These are phyloP conservation scores for Tokudaia tokunoshimensis DNA, from an alignment of 2,797 vertebrate species.

Conservation along the genomic window DNA sequence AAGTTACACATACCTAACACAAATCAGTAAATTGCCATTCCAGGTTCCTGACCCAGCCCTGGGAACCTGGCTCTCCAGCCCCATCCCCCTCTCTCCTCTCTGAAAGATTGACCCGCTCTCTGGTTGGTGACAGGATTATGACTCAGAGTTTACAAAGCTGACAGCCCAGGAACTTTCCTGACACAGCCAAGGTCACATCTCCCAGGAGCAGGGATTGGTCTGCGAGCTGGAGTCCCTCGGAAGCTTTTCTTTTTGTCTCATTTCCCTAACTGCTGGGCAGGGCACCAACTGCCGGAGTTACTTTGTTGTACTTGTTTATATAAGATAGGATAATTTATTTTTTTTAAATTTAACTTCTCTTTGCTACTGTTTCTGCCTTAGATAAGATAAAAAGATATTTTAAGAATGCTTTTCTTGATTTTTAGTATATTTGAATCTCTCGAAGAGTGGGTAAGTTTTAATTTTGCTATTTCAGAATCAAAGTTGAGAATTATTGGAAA, in stretches of 20 bases:
- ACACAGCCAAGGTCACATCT: neutral
- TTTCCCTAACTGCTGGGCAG: conserved; percentile 11
- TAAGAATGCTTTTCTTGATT: neutral
- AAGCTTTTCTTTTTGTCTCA: neutral
- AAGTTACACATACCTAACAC: neutral
- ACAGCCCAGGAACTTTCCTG: neutral
- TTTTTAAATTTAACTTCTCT: neutral
- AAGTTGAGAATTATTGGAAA: conserved; percentile 10
- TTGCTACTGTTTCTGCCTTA: neutral
- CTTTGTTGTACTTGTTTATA: neutral
- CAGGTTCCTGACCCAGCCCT: neutral
- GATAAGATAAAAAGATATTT: neutral
- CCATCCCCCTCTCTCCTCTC: neutral
- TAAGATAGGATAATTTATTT: neutral
- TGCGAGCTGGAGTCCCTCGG: no score
- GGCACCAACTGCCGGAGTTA: neutral
- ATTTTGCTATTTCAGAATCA: neutral
- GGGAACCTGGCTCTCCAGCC: neutral
- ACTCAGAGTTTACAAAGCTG: conserved; percentile 38
- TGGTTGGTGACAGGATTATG: conserved; percentile 16
- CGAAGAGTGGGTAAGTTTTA: neutral
- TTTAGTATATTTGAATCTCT: conserved; percentile 1
- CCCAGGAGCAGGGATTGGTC: neutral
- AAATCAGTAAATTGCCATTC: neutral
- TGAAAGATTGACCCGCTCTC: neutral